Evolutionary conservation across 2,888 invertebrate genomes (phyloP).

Genomic region (Watsonalla binaria): DNA sequence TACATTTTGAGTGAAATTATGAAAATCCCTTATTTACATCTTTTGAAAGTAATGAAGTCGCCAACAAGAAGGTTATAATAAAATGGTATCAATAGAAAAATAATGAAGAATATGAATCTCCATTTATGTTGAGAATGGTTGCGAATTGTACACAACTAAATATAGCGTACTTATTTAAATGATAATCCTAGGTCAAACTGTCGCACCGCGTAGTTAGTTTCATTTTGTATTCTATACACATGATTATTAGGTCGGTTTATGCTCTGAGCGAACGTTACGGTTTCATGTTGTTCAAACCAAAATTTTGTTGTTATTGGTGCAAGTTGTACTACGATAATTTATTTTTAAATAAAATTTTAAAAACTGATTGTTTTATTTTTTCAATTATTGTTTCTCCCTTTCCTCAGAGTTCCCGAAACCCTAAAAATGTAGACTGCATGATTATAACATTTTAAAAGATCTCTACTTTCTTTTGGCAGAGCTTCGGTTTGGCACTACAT

Average conservation of each 20-base stretch:
- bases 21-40: no score
- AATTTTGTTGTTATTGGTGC: conserved; percentile 78
- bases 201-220: conserved; percentile 48
- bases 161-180: conserved; percentile 22
- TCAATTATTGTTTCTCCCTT: conserved; percentile 6
- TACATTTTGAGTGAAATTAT: no score
- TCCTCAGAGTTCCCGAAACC: no score
- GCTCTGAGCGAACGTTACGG: conserved; percentile 69
- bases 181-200: conserved; percentile 38
- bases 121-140: conserved; percentile 38
- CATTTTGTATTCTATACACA: conserved; percentile 48
- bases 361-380: conserved; percentile 31
- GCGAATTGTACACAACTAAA: conserved; percentile 28
- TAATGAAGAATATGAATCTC: conserved; percentile 44
- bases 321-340: conserved; percentile 76
- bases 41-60: no score
- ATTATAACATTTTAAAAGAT: no score
- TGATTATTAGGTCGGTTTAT: conserved; percentile 44
- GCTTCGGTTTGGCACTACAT: no score
- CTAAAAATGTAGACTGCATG: no score
- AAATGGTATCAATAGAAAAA: neutral
- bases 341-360: conserved; percentile 75
- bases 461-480: no score
- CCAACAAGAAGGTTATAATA: neutral
- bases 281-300: conserved; percentile 73